Evolutionary conservation across 2,888 invertebrate species (phyloP), one percentile per base, ranked within the genome.

Genomic region (Doris montereyensis): DNA sequence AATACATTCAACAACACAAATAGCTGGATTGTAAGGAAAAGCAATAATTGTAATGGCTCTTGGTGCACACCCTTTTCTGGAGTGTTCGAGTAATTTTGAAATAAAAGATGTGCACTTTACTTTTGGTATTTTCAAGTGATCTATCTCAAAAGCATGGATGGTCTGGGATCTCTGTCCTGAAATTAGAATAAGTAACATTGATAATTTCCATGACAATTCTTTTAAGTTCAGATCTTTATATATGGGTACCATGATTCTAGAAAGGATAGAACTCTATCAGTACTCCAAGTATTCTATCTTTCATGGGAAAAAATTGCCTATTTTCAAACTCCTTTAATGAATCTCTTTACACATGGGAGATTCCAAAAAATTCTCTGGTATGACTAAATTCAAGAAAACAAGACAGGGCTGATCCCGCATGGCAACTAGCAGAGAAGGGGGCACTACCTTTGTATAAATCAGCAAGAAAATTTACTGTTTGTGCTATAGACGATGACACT

Each of bases 391-490:
- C 17, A 17, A 41, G 52, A 41, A 10, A 67, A 28, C 67, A 28
- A 2, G 67, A 67, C 67, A 67, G 67, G 4, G 67, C 67, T 24
- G 67, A 67, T 28, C 67, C 3, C 13, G 71, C 71, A 10, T 34
- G 32, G n/a, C 71, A 71, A 17, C 32, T 8, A n/a, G 71, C 32
- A 21, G 71, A 71, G 24, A 28, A 71, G 3, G 71, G 35, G 2
- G n/a, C 2, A 10, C 35, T 30, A 17, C 35, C 13, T 2, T 30
- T 8, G 24, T 34, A 71, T 10, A 71, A 21, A 21, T 35, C n/a
- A 13, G 71, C 35, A 34, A 71, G n/a, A 21, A 71, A 71, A 34
- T 71, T 71, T 3, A 71, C 24, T n/a, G n/a, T n/a, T n/a, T n/a
- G n/a, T n/a, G n/a, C n/a, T 21, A 71, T 5, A 71, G 71, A 35